These are phyloP conservation scores for Cylas formicarius DNA, from an alignment of 1,140 invertebrate genomes.

Conservation along the genomic window DNA sequence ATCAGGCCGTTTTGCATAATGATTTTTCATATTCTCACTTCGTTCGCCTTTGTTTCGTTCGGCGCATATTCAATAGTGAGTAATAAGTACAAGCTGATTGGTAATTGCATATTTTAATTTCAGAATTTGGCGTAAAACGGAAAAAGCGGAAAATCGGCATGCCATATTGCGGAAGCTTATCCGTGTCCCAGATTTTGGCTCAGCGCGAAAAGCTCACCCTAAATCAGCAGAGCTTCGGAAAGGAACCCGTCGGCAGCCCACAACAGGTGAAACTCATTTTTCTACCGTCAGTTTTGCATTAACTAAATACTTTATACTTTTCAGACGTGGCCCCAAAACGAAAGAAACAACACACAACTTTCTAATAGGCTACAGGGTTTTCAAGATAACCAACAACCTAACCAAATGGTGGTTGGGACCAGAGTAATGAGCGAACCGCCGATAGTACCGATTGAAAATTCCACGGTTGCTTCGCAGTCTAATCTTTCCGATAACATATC, in stretches of 20 bases:
- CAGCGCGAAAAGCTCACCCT: slow-evolving; percentile 51
- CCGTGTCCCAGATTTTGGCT: slow-evolving; percentile 58
- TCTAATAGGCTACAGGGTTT: slow-evolving; percentile 27
- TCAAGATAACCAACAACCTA: slow-evolving; percentile 23
- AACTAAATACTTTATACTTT: slow-evolving; percentile 14
- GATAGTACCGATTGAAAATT: slow-evolving; percentile 37
- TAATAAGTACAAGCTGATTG: no score
- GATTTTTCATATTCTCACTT: no score
- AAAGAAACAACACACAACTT: slow-evolving; percentile 22
- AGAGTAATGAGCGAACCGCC: slow-evolving; percentile 29
- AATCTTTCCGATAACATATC: slow-evolving; percentile 27
- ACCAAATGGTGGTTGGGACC: slow-evolving; percentile 27
- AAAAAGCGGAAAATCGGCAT: slow-evolving; percentile 58
- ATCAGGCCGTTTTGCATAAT: no score
- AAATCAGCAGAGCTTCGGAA: slow-evolving; percentile 42
- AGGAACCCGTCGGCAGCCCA: slow-evolving; percentile 24
- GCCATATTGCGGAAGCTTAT: slow-evolving; percentile 51
- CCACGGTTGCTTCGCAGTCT: slow-evolving; percentile 31
- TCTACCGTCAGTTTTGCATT: no score
- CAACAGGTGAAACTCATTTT: slow-evolving; percentile 24
- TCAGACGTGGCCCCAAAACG: slow-evolving; percentile 25
- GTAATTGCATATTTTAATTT: slow-evolving; percentile 27
- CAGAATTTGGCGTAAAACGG: slow-evolving; percentile 53
- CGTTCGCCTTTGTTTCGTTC: no score
- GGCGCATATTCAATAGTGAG: no score